Evolutionary conservation across 2,113 vertebrate genomes (phyloP).

Genomic region (Catharus bicknelli): DNA sequence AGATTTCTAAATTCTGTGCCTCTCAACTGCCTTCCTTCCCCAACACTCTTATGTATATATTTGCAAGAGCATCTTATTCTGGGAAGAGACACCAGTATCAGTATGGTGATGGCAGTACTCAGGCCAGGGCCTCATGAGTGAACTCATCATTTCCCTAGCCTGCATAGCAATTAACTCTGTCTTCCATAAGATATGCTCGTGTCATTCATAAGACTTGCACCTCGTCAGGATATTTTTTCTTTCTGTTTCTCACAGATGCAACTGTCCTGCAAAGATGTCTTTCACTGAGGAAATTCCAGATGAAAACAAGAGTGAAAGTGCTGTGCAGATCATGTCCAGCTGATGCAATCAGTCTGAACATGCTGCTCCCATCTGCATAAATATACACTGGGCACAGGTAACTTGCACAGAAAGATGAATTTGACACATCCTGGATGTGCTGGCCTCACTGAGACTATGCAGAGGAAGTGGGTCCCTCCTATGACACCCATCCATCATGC

Average conservation of each 20-base stretch:
- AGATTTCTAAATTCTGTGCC: not conserved
- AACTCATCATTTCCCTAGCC: not conserved
- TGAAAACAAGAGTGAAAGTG: not conserved
- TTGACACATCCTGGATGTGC: not conserved
- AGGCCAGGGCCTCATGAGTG: not conserved
- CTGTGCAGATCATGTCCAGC: rapidly evolving
- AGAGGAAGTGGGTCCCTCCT: not conserved
- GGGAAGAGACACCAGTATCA: not conserved
- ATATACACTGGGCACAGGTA: rapidly evolving
- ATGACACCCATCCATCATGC: rapidly evolving
- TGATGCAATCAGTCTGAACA: not conserved
- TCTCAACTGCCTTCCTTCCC: not conserved
- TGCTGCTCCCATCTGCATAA: rapidly evolving
- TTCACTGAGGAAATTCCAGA: not conserved
- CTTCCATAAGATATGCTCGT: rapidly evolving
- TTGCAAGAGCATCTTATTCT: not conserved
- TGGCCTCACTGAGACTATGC: not conserved
- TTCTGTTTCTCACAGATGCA: not conserved
- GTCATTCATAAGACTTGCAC: rapidly evolving
- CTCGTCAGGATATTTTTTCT: not conserved
- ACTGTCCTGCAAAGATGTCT: not conserved
- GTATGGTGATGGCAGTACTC: not conserved
- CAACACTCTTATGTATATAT: rapidly evolving
- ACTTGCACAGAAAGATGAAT: not conserved
- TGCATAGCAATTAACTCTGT: not conserved